Evolutionary conservation across 2,113 vertebrate species (phyloP).

Genomic region (Progne subis): DNA sequence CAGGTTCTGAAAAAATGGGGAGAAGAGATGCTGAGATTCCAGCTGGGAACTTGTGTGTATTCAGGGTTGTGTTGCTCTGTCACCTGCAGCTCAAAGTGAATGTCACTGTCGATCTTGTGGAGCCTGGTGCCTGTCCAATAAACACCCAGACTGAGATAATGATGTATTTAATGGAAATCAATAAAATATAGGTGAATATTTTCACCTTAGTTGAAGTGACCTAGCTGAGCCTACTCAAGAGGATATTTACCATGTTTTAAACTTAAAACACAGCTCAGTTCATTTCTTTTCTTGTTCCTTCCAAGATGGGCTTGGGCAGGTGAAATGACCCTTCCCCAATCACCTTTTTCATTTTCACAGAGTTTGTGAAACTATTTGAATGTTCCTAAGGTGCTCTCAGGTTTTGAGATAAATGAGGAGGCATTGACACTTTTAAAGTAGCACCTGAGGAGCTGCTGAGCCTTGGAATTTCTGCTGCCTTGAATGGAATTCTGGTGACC

Average conservation of each 20-base stretch:
- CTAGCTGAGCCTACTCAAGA: not conserved
- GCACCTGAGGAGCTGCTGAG: not conserved
- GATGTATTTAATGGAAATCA: not conserved
- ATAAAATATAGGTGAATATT: not conserved
- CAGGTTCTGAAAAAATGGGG: not conserved
- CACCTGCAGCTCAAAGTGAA: not conserved
- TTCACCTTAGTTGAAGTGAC: not conserved
- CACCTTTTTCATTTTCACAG: not conserved
- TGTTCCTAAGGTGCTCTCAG: not conserved
- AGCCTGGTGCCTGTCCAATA: not conserved
- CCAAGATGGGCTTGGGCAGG: not conserved
- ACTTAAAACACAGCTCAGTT: not conserved
- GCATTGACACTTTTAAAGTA: not conserved
- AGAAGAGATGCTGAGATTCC: not conserved
- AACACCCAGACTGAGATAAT: not conserved
- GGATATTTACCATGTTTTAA: not conserved
- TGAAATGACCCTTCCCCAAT: not conserved
- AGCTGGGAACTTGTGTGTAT: not conserved
- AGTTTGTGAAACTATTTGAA: not conserved
- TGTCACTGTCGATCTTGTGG: not conserved
- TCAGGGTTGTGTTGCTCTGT: not conserved
- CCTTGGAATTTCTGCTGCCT: not conserved
- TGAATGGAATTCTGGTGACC: not conserved
- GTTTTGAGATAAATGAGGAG: not conserved
- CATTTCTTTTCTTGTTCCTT: not conserved